Evolutionary conservation across 2,797 vertebrate species (phyloP), one percentile per base, ranked within the genome.

Genomic region (Uromys caudimaculatus): DNA sequence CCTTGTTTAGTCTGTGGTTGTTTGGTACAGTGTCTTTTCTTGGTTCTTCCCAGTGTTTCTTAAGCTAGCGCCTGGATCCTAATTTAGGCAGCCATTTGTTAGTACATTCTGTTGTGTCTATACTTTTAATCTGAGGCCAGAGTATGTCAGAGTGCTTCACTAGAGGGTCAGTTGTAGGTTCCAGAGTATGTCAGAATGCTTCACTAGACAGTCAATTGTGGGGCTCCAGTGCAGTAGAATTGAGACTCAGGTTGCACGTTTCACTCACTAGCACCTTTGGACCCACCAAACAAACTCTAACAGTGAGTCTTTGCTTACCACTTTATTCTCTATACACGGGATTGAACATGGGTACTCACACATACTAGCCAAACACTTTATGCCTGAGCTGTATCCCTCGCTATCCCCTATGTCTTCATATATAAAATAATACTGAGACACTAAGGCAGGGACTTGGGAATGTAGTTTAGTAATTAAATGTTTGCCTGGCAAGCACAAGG

Each of bases 81-180:
- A 62, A 64, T 32, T 83, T 87, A 50, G 29, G 58, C 50, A 87
- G 41, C 58, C 16, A 24, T 82, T 83, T 91, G 52, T 91, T 87
- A 67, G 8, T 50, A 88, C 4, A 58, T 96, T 64, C 50, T 75
- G 7, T 44, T 90, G 47, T 79, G 83, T 81, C 24, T 17, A 60
- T 24, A 62, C 23, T 60, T 90, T 87, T 58, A 78, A 54, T 83
- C 4, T 83, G 89, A 76, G 50, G 11, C 58, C 5, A 35, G n/a
- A 41, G 23, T 73, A 16, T 89, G 86, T 91, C 69, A 73, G 94
- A 78, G 50, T 60, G 35, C 73, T 87, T 93, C 35, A 52, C 69
- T 89, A 4, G 35, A 29, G 29, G 21, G n/a, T 69, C 52, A 90
- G 0, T 54, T 76, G 73, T 56, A n/a, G 29, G 4, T 52, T 87